Evolutionary conservation across 1,140 invertebrate species (phyloP).

Genomic region (Drosophila lowei): DNA sequence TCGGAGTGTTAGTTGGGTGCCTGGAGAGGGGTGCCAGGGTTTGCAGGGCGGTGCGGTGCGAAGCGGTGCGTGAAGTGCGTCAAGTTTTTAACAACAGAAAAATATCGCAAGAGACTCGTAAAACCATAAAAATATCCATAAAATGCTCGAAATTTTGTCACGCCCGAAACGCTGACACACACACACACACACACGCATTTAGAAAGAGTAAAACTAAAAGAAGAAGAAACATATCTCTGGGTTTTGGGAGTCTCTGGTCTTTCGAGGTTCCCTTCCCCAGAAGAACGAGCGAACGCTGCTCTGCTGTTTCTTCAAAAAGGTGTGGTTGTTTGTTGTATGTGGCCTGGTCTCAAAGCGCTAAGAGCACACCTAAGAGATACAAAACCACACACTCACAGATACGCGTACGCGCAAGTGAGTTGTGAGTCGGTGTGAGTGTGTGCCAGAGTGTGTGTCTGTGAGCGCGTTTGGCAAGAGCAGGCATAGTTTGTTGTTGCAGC

Average conservation of each 20-base stretch:
- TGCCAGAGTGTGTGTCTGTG: slow-evolving; percentile 15
- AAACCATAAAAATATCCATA: background rate
- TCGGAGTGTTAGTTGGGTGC: no score
- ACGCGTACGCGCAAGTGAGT: background rate
- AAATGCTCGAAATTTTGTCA: slow-evolving; percentile 25
- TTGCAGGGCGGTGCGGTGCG: slow-evolving; percentile 26
- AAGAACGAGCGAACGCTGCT: slow-evolving; percentile 35
- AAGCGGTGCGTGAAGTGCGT: background rate
- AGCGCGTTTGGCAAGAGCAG: slow-evolving; percentile 23
- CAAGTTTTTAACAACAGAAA: background rate
- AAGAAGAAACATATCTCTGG: slow-evolving; percentile 19
- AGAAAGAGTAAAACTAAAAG: slow-evolving; percentile 10
- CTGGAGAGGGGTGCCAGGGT: background rate
- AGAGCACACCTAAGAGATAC: slow-evolving; percentile 67
- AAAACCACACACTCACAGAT: slow-evolving; percentile 9
- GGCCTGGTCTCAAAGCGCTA: slow-evolving; percentile 29
- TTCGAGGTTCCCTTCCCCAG: slow-evolving; percentile 4
- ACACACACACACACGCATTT: background rate
- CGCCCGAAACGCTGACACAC: slow-evolving; percentile 42
- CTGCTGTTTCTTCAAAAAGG: slow-evolving; percentile 48
- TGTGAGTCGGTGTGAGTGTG: background rate
- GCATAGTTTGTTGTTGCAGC: slow-evolving; percentile 25
- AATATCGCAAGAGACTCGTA: slow-evolving; percentile 3
- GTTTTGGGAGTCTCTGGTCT: slow-evolving; percentile 1
- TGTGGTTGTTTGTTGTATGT: slow-evolving; percentile 75